Evolutionary conservation across 1,140 invertebrate species (phyloP).

Genomic region (Zaprionus capensis): DNA sequence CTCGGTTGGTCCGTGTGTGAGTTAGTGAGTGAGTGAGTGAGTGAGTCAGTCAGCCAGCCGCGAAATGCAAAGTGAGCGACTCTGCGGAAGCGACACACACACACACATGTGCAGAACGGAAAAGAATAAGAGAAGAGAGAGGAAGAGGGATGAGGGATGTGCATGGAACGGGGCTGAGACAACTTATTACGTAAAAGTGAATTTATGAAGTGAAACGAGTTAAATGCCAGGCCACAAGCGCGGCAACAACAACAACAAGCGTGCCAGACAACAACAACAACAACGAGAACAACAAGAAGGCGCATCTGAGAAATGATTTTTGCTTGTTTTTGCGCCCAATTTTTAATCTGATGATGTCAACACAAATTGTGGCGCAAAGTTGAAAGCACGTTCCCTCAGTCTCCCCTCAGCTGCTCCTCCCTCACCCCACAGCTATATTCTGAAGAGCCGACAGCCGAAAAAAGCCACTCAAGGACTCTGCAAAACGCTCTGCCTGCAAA

Average conservation of each 20-base stretch:
- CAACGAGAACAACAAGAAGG: slow-evolving; percentile 29
- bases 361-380: slow-evolving; percentile 76
- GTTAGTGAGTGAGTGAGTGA: slow-evolving; percentile 60
- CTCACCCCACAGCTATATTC: neutral
- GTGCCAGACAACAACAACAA: slow-evolving; percentile 31
- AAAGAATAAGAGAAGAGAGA: slow-evolving; percentile 20
- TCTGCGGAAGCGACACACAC: slow-evolving; percentile 46
- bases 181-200: slow-evolving; percentile 81
- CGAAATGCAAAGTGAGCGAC: slow-evolving; percentile 75
- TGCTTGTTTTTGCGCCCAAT: slow-evolving; percentile 74
- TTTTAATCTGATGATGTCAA: slow-evolving; percentile 83
- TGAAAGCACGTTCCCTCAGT: slow-evolving; percentile 20
- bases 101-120: slow-evolving; percentile 54
- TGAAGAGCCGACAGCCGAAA: slow-evolving; percentile 35
- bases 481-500: slow-evolving; percentile 75
- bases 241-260: slow-evolving; percentile 9
- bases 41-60: slow-evolving; percentile 72
- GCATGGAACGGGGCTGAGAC: slow-evolving; percentile 38
- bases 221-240: slow-evolving; percentile 76
- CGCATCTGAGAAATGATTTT: slow-evolving; percentile 71
- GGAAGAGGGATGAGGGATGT: neutral
- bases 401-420: neutral
- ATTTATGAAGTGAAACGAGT: slow-evolving; percentile 83
- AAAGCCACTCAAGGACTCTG: slow-evolving; percentile 74
- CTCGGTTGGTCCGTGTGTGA: slow-evolving; percentile 18